Percentiles rank a stretch among this genome's conserved stretches.
Conservation (phyloP, 2,113 vertebrate genomes). For the Xenopus laevis region DNA sequence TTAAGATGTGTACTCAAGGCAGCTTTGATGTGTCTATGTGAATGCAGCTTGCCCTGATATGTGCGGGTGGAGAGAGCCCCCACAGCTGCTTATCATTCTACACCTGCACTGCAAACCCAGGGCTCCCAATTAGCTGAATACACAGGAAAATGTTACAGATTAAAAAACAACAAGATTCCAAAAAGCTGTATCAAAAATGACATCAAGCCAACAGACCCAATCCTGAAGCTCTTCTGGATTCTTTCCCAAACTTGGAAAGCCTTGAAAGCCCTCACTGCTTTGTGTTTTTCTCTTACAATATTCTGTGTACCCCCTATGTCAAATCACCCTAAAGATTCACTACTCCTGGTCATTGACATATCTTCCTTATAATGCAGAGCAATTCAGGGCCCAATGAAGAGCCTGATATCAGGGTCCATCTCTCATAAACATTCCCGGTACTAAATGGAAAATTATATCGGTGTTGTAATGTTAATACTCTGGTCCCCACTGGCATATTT, state of each 20-base stretch:
- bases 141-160: background rate
- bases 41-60: background rate
- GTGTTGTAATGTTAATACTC: too few species aligned
- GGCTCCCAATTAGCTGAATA: constrained; percentile 8
- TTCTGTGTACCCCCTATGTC: too few species aligned
- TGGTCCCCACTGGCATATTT: too few species aligned
- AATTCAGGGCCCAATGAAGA: too few species aligned
- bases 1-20: background rate
- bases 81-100: constrained; percentile 1
- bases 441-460: too few species aligned
- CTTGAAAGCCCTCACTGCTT: background rate
- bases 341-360: too few species aligned
- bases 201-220: background rate
- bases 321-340: too few species aligned
- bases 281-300: too few species aligned
- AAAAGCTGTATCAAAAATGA: background rate
- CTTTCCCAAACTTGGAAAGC: constrained; percentile 1
- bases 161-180: constrained; percentile 6
- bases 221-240: background rate
- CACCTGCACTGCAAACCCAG: background rate
- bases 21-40: background rate
- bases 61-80: background rate
- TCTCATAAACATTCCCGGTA: too few species aligned
- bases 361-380: too few species aligned
- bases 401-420: too few species aligned